Evolutionary conservation across 2,113 vertebrate species (phyloP).

Genomic region (Eudyptes chrysolophus): DNA sequence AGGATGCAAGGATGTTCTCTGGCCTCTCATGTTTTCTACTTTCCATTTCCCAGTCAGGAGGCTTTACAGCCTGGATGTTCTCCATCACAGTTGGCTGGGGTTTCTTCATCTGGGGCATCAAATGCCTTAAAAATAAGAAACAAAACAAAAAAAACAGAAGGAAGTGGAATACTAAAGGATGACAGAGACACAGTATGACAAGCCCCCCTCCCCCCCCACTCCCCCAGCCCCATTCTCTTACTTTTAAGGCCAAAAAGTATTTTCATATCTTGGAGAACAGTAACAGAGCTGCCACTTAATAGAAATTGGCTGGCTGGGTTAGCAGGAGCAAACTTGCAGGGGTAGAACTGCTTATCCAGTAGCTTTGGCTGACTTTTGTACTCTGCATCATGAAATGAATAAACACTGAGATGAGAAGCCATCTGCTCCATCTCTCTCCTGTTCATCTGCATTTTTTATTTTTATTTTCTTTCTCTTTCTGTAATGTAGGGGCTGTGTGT

Average conservation of each 20-base stretch:
- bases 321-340: not conserved
- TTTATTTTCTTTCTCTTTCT: not conserved
- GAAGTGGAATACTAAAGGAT: not conserved
- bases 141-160: not conserved
- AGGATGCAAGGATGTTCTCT: constrained; percentile 73
- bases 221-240: not conserved
- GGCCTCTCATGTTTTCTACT: constrained; percentile 78
- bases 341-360: not conserved
- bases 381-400: not conserved
- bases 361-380: not conserved
- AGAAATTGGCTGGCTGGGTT: not conserved
- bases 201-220: not conserved
- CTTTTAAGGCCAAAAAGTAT: not conserved
- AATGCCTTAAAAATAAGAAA: constrained; percentile 75
- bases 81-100: constrained; percentile 84
- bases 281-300: not conserved
- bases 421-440: not conserved
- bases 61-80: constrained; percentile 81
- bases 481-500: not conserved
- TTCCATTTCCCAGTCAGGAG: constrained; percentile 84
- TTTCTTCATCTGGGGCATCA: constrained; percentile 81
- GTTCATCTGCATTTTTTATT: not conserved
- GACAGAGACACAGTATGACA: not conserved
- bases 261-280: not conserved
- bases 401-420: not conserved